Base-by-base conservation (phyloP, 2,797 vertebrate genomes). In the Cyprinodon diabolis region DNA sequence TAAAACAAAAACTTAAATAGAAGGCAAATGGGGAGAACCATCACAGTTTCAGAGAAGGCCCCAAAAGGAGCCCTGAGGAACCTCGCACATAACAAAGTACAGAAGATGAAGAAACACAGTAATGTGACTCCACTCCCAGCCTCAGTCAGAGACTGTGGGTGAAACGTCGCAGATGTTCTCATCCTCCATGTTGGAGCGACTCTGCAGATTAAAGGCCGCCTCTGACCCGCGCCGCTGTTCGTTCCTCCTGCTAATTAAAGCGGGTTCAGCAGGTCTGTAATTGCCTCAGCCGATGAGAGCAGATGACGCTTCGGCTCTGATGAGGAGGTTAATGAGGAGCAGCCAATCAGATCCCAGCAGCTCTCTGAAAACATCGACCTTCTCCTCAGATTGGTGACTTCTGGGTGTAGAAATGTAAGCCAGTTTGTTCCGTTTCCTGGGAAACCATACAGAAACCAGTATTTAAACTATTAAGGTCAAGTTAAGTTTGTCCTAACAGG, bases 231-330 rank as follows among this genome's bases (percentile, higher is more conserved):
- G 3, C 6, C 47, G 25, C 58, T 52, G 66, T 30, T 65, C 21
- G 51, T 66, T 69, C 57, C 21, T 17, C 5, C 49, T 9, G 57
- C 65, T 77, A 78, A 87, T 87, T 69, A 77, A 75, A 68, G 56
- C 57, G 40, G 68, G 77, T 78, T 82, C 86, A 85, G 56, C 77
- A 70, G 83, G 79, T 81, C 78, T 71, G 71, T 81, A 79, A 85
- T 83, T 74, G 69, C 51, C 68, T 78, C 69, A 1, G 69, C 79
- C 5, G 45, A 75, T 8, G 5, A 57, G 69, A 0, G 35, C 55
- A 49, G 60, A 56, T 35, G 63, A 17, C 19, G 7, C 12, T 37
- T 54, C 2, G 21, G 3, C 17, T 9, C 74, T 63, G 4, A 71
- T 8, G 11, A 65, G 66, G 65, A 78, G 81, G 77, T 87, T 69